These are phyloP conservation scores for Drosophila colorata DNA, from an alignment of 2,888 invertebrate species.

Conservation along the genomic window DNA sequence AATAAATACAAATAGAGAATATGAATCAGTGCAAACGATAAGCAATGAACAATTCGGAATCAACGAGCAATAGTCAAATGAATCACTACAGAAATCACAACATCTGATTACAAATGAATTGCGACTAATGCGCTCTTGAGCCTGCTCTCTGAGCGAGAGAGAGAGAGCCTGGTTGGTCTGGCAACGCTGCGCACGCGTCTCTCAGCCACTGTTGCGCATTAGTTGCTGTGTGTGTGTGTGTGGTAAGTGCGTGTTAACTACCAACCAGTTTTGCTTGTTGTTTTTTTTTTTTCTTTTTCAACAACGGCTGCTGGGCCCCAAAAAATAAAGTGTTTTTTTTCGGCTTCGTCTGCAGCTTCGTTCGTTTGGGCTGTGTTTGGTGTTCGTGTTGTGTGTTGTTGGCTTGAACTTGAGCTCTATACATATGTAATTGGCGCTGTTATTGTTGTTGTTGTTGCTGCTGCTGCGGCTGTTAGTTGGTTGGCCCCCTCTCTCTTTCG, in stretches of 20 bases:
- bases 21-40: constrained; percentile 25
- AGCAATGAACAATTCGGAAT: constrained; percentile 1
- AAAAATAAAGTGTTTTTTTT: constrained; percentile 51
- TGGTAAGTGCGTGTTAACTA: constrained; percentile 45
- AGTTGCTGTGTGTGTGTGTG: constrained; percentile 6
- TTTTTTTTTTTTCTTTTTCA: constrained; percentile 19
- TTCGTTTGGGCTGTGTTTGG: constrained; percentile 41
- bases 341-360: constrained; percentile 27
- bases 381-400: constrained; percentile 48
- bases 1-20: not conserved
- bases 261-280: constrained; percentile 57
- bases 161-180: constrained; percentile 27
- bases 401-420: constrained; percentile 79
- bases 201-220: constrained; percentile 12
- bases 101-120: not conserved
- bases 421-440: constrained; percentile 72
- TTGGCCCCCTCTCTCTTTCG: constrained; percentile 31
- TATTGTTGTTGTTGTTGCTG: constrained; percentile 51
- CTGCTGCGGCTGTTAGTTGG: constrained; percentile 55
- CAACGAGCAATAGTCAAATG: constrained; percentile 7
- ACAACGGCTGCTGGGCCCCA: constrained; percentile 43
- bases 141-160: not conserved
- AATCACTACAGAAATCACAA: not conserved
- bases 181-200: constrained; percentile 57
- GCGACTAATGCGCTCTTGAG: not conserved